phyloP scores from a whole-genome alignment of 2,888 invertebrate species.

The Zaprionus obscuricornis region DNA sequence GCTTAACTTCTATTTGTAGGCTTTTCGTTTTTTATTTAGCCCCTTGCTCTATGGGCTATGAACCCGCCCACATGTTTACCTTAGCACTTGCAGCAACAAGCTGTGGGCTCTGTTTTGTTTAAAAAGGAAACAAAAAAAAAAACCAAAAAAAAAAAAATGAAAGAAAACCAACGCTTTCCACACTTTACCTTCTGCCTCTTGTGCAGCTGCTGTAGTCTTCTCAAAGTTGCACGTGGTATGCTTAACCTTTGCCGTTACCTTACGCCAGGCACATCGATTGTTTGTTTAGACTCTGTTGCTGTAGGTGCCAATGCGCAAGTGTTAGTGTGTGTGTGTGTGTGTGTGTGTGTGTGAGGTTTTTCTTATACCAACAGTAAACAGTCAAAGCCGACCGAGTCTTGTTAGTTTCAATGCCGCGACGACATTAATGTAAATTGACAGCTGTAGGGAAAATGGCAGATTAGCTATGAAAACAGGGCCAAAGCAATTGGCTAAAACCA shows the following conservation, averaged over 20 bases:
- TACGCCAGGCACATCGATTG: conserved; percentile 23
- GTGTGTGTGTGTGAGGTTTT: too few relatives aligned
- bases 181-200: background rate
- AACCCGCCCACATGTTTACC: conserved; percentile 33
- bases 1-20: background rate
- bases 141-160: too few relatives aligned
- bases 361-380: conserved; percentile 20
- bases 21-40: background rate
- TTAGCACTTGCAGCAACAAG: conserved; percentile 37
- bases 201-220: conserved; percentile 10
- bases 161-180: conserved; percentile 18
- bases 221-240: conserved; percentile 26
- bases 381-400: background rate
- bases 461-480: conserved; percentile 31
- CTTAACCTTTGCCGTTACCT: conserved; percentile 36
- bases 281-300: conserved; percentile 30
- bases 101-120: conserved; percentile 11
- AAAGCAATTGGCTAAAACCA: conserved; percentile 19
- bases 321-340: conserved; percentile 5
- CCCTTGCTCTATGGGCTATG: conserved; percentile 12
- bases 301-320: background rate
- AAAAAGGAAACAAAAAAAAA: too few relatives aligned
- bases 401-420: conserved; percentile 1
- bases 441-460: conserved; percentile 34
- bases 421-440: conserved; percentile 51